Evolutionary conservation across 2,113 vertebrate genomes (phyloP), one percentile per base, ranked within the genome.

Genomic region (Phocoena phocoena): DNA sequence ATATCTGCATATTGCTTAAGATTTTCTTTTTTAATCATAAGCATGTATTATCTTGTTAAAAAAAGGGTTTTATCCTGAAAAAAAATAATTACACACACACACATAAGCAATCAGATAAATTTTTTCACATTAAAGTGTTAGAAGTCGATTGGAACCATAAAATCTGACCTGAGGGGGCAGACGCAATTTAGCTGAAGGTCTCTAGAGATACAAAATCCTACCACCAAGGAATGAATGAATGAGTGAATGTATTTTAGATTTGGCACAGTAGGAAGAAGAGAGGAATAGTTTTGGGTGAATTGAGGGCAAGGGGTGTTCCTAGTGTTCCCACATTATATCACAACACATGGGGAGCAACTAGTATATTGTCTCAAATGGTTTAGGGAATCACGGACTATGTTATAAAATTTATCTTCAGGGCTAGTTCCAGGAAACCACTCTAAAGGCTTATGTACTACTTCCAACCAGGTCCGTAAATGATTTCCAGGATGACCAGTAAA

Each of bases 11-110:
- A 87, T 68, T 68, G 38, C 8, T 65, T 83, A 17, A 74, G 5
- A 8, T 79, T 86, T 90, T 88, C 10, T 68, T 88, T 93, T 95
- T 25, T 6, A 96, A 76, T 84, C 8, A 44, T 60, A 94, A 96
- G 25, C 12, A 28, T 53, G 12, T 60, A 89, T 77, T 76, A 58
- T 70, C 26, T 88, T 96, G 36, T 38, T 53, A 53, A 53, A 62
- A 93, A 67, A 83, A 55, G 38, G 2, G 31, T 85, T 88, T 81
- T 77, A 92, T 65, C 44, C 71, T 91, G 26, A 62, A 83, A 97
- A 97, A n/a, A 41, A 67, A 55, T 79, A 18, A 82, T 87, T 65
- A 41, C 33, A 55, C 4, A 41, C 62, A 74, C 44, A 96, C 70
- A 20, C 15, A 33, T 28, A 68, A 1, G 10, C 1, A 84, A 17